Percentiles rank a stretch among this genome's conserved stretches.
Evolutionary conservation across 2,113 vertebrate species (phyloP).

Genomic region (Charina bottae): DNA sequence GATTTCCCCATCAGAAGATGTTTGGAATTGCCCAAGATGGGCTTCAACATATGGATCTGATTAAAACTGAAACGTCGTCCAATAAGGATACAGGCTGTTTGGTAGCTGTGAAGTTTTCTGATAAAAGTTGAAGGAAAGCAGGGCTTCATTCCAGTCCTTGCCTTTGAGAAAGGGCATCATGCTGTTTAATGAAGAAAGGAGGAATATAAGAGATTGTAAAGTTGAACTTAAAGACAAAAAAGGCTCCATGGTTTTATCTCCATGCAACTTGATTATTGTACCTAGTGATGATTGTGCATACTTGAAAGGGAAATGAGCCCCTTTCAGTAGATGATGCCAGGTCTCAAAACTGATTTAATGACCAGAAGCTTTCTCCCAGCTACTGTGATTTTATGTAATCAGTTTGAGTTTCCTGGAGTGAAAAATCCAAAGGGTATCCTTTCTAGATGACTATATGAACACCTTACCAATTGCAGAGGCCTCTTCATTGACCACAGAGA

Average conservation of each 20-base stretch:
- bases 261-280: too few species aligned
- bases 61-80: background rate
- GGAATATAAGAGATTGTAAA: background rate
- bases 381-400: too few species aligned
- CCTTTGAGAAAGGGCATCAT: background rate
- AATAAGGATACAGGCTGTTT: background rate
- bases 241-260: background rate
- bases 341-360: too few species aligned
- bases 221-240: background rate
- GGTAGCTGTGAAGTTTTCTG: background rate
- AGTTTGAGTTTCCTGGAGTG: too few species aligned
- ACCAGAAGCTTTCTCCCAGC: too few species aligned
- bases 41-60: background rate
- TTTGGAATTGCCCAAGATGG: background rate
- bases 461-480: too few species aligned
- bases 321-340: too few species aligned
- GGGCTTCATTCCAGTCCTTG: background rate
- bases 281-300: too few species aligned
- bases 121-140: background rate
- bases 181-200: background rate
- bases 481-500: background rate
- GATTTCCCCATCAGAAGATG: background rate
- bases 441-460: too few species aligned
- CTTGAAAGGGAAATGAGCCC: too few species aligned
- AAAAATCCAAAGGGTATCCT: too few species aligned